Percentiles rank a stretch among this genome's conserved stretches.
Conservation (phyloP, 1,140 invertebrate genomes). For the Maniola jurtina region DNA sequence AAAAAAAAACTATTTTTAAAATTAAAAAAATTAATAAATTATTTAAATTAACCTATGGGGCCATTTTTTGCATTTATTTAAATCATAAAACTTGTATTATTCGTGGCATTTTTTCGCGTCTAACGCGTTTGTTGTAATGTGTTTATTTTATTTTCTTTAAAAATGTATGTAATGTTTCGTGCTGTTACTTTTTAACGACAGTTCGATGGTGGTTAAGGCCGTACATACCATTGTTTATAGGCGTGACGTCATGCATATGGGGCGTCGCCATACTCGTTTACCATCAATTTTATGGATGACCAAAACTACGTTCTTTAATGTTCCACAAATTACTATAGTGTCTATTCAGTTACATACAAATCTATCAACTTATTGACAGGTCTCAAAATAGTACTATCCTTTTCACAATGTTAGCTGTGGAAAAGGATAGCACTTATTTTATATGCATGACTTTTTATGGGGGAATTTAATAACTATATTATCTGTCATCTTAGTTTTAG, state of each 20-base stretch:
- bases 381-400: too few relatives aligned
- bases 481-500: too few relatives aligned
- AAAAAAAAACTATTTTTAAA: constrained; percentile 39
- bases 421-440: too few relatives aligned
- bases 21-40: constrained; percentile 11
- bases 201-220: constrained; percentile 71
- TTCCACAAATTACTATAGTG: too few relatives aligned
- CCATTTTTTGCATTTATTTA: constrained; percentile 48
- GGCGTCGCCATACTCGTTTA: constrained; percentile 83
- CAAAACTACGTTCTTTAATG: neutral
- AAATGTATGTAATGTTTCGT: constrained; percentile 48
- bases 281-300: constrained; percentile 66
- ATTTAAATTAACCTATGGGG: constrained; percentile 36
- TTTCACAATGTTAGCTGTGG: too few relatives aligned
- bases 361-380: too few relatives aligned
- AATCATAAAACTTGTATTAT: constrained; percentile 52
- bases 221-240: constrained; percentile 83
- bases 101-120: constrained; percentile 63
- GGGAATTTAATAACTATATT: too few relatives aligned
- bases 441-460: too few relatives aligned
- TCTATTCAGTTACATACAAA: too few relatives aligned
- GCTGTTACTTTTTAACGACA: constrained; percentile 51
- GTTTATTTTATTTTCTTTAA: constrained; percentile 27
- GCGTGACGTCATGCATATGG: constrained; percentile 85
- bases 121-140: constrained; percentile 45